Base-by-base conservation (phyloP, 1,140 invertebrate genomes). In the Lineus longissimus region DNA sequence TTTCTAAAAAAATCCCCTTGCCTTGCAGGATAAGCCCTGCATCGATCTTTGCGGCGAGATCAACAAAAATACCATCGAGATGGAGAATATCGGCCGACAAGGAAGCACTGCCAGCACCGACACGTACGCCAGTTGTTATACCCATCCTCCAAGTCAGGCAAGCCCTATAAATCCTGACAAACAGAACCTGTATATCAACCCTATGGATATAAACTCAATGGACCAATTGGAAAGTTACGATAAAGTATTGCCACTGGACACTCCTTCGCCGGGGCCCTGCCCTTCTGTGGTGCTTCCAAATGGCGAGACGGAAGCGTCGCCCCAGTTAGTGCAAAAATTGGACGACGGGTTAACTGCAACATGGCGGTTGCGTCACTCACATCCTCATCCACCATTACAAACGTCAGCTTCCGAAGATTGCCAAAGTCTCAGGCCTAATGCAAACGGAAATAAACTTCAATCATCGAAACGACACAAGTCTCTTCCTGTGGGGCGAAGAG, bases 41-140 rank as follows among this genome's bases (percentile, higher is more conserved):
- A 36, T 36, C 33, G 33, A 36, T 15, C 33, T 36, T 15, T 36
- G 33, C 15, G 33, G 33, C 15, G 33, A 36, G 33, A 36, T 36
- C 6, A 87, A 89, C 73, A 88, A 89, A 41, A 85, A 92, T 61
- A 91, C 90, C 76, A 87, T 92, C 71, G 90, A 93, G 80, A 86
- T 93, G 85, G 87, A 87, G 68, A 85, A 86, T 45, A 76, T 91
- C 61, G 83, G 73, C 73, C 59, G 79, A 9, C 79, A 82, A 69
- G 71, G 68, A 70, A 81, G 79, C 68, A 80, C 74, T 54, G 71
- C 78, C 27, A 92, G 90, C 72, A 91, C 90, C 30, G 94, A 96
- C 82, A 97, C 94, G 61, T 97, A 93, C 83, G 92, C 92, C 77
- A 95, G 92, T 82, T 97, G 94, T 85, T 90, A 93, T 84, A 96